Conservation (phyloP, 1,140 invertebrate genomes). For the Polyergus mexicanus region DNA sequence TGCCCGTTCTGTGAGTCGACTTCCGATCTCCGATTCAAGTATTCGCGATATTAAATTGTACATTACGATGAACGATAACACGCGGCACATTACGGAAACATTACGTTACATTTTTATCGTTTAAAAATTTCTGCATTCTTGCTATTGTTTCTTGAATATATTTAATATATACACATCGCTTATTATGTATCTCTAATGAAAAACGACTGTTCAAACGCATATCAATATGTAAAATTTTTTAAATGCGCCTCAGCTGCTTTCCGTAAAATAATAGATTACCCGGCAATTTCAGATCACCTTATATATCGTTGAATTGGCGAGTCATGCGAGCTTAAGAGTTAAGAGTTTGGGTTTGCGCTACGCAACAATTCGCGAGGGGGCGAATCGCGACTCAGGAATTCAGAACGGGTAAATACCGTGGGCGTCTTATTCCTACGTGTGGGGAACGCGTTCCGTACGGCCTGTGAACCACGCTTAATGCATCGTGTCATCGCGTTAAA, state of each 20-base stretch:
- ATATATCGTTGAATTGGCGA: slow-evolving; percentile 65
- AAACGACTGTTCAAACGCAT: neutral
- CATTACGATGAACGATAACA: neutral
- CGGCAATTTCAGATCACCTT: slow-evolving; percentile 62
- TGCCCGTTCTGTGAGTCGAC: slow-evolving; percentile 22
- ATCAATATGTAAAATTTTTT: neutral
- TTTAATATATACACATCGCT: neutral
- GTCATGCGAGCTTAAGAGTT: slow-evolving; percentile 76
- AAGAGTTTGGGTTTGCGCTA: slow-evolving; percentile 79
- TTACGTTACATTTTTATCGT: neutral
- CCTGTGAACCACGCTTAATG: slow-evolving; percentile 69
- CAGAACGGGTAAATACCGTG: slow-evolving; percentile 81
- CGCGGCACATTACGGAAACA: neutral
- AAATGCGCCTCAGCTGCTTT: neutral
- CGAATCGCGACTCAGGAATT: slow-evolving; percentile 79
- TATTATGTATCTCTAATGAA: neutral
- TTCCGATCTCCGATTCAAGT: slow-evolving; percentile 49
- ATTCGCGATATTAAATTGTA: neutral
- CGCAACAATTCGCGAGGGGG: slow-evolving; percentile 81
- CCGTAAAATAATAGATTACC: neutral
- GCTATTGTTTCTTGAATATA: neutral
- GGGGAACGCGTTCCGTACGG: slow-evolving; percentile 73
- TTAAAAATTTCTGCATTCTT: neutral
- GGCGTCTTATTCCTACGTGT: slow-evolving; percentile 75
- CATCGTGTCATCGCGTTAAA: slow-evolving; percentile 65